A percentile compares a stretch with the other conserved stretches of the same genome.
phyloP scores from a whole-genome alignment of 2,797 vertebrate species.

The Neoniphon sammara region DNA sequence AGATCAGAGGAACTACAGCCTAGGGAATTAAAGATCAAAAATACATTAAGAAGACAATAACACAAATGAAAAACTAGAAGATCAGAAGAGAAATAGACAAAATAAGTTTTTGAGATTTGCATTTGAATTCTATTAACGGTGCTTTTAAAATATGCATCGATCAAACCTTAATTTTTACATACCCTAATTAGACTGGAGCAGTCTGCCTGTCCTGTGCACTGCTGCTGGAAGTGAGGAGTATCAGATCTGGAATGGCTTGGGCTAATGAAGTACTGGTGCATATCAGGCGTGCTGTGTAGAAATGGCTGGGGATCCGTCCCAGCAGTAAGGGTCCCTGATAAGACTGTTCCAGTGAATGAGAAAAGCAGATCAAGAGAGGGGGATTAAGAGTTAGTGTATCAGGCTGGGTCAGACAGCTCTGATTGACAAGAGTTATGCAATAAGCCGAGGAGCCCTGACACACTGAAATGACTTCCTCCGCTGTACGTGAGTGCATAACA shows the following conservation, averaged over 20 bases:
- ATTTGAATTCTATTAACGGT: constrained; percentile 19
- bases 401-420: constrained; percentile 37
- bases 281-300: constrained; percentile 26
- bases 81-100: too few species aligned
- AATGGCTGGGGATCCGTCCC: constrained; percentile 36
- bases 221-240: constrained; percentile 19
- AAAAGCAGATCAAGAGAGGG: constrained; percentile 35
- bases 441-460: constrained; percentile 6
- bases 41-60: too few species aligned
- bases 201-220: constrained; percentile 21
- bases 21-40: too few species aligned
- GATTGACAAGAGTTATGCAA: constrained; percentile 46
- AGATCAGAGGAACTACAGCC: too few species aligned
- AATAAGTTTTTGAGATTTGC: too few species aligned
- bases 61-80: too few species aligned
- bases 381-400: constrained; percentile 51
- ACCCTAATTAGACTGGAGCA: constrained; percentile 29
- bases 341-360: constrained; percentile 36
- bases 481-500: neutral
- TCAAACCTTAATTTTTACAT: constrained; percentile 55
- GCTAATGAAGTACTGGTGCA: constrained; percentile 44
- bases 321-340: constrained; percentile 39
- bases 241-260: constrained; percentile 45
- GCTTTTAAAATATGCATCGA: constrained; percentile 55
- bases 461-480: constrained; percentile 9